A percentile compares a stretch with the other conserved stretches of the same genome.
Conservation (phyloP, 2,888 invertebrate genomes). For the Luperina nickerlii region DNA sequence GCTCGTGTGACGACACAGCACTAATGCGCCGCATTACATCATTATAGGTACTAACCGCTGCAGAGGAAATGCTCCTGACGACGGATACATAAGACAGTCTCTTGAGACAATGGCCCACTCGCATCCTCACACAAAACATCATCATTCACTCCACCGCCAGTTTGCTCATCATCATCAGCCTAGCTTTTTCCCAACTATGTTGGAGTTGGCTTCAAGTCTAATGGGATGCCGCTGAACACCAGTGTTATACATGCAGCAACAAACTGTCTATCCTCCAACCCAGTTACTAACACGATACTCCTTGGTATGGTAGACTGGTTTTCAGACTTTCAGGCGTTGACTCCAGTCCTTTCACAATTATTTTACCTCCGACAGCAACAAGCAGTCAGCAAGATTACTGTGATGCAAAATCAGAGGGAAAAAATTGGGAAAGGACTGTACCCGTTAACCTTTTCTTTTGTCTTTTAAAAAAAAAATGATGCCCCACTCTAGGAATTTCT, state of each 20-base stretch:
- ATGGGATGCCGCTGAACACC: not conserved
- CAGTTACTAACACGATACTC: not conserved
- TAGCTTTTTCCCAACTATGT: not conserved
- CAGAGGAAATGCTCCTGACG: slow-evolving; percentile 62
- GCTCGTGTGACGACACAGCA: slow-evolving; percentile 59
- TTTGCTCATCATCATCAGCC: not conserved
- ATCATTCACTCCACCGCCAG: not conserved
- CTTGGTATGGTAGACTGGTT: not conserved
- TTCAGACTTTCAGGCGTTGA: not conserved
- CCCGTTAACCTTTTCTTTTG: too few relatives aligned
- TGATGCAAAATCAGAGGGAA: not conserved
- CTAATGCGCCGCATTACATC: slow-evolving; percentile 68
- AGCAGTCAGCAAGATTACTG: not conserved
- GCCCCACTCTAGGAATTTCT: too few relatives aligned
- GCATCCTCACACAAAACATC: not conserved
- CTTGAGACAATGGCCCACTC: slow-evolving; percentile 44
- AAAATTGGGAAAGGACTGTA: not conserved
- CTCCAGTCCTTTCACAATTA: too few relatives aligned
- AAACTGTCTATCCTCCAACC: not conserved
- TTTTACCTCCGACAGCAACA: not conserved
- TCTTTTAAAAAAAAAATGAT: too few relatives aligned
- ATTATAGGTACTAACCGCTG: slow-evolving; percentile 63
- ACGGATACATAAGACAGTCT: slow-evolving; percentile 68
- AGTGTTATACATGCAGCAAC: too few relatives aligned
- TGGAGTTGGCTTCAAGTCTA: not conserved